Percentiles rank a stretch among this genome's conserved stretches.
These are phyloP conservation scores for Delphinus delphis DNA, from an alignment of 2,113 vertebrate species.

Conservation along the genomic window DNA sequence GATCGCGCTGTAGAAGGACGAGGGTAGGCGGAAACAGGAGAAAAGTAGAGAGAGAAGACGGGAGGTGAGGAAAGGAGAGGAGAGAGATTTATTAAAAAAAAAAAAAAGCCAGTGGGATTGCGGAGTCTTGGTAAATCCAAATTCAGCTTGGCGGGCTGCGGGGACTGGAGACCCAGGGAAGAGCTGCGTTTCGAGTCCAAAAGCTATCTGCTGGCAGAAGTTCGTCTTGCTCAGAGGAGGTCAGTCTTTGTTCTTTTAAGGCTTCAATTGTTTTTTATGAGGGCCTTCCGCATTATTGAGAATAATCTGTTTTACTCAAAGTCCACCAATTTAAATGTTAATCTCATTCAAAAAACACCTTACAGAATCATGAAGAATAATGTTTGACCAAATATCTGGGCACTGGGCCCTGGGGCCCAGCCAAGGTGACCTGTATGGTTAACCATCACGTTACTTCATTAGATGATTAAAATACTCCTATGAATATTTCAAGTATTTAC, in stretches of 20 bases:
- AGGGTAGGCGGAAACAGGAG: too few relatives aligned
- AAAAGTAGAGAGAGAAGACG: background rate
- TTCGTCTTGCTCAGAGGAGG: background rate
- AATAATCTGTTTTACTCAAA: background rate
- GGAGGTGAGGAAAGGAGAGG: too few relatives aligned
- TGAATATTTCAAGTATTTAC: background rate
- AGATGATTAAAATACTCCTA: background rate
- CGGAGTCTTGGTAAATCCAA: background rate
- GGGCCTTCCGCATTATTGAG: background rate
- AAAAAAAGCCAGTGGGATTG: background rate
- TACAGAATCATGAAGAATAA: background rate
- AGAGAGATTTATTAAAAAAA: background rate
- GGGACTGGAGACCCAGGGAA: background rate
- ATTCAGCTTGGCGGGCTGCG: rapidly evolving
- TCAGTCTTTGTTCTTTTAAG: background rate
- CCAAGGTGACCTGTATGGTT: background rate
- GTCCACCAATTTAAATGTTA: background rate
- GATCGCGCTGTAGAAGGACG: background rate
- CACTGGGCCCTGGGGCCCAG: rapidly evolving
- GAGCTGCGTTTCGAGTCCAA: rapidly evolving
- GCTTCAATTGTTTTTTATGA: background rate
- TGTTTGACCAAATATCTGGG: background rate
- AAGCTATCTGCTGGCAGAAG: background rate
- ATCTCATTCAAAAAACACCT: background rate
- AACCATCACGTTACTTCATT: background rate